phyloP scores from a whole-genome alignment of 1,140 invertebrate species.

The Brachionus plicatilis region DNA sequence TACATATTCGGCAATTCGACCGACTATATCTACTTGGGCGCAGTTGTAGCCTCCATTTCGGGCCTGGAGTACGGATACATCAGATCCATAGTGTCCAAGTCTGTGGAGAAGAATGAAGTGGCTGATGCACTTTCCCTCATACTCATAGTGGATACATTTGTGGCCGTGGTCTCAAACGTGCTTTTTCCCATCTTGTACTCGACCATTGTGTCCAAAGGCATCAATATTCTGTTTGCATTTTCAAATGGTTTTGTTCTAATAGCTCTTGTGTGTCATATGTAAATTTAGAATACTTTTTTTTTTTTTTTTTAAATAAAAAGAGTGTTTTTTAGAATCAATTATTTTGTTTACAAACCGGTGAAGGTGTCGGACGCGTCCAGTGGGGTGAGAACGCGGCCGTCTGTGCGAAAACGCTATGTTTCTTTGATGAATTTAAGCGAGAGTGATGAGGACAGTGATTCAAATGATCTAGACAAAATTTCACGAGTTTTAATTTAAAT shows the following conservation, averaged over 20 bases:
- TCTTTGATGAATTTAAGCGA: not conserved
- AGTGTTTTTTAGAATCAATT: conserved; percentile 11
- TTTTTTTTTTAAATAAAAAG: not conserved
- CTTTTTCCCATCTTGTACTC: conserved; percentile 27
- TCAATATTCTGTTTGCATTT: conserved; percentile 15
- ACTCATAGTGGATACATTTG: conserved; percentile 31
- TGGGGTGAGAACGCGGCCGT: not conserved
- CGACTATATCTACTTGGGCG: not conserved
- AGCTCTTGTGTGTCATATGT: conserved; percentile 16
- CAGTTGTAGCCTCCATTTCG: conserved; percentile 7
- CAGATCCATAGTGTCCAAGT: conserved; percentile 26
- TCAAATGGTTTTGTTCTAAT: conserved; percentile 25
- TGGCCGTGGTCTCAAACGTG: conserved; percentile 3
- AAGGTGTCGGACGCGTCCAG: not conserved
- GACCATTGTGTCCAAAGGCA: not conserved
- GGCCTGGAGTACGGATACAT: conserved; percentile 24
- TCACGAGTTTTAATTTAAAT: not conserved
- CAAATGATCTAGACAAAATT: not conserved
- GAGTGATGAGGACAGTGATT: not conserved
- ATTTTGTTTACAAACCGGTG: conserved; percentile 13
- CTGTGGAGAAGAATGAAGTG: conserved; percentile 5
- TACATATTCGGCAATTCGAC: conserved; percentile 18
- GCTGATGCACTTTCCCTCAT: conserved; percentile 30
- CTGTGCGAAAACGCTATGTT: not conserved
- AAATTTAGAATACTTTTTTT: not conserved